Base-by-base conservation (phyloP, 2,797 vertebrate genomes). In the Catharus ustulatus region DNA sequence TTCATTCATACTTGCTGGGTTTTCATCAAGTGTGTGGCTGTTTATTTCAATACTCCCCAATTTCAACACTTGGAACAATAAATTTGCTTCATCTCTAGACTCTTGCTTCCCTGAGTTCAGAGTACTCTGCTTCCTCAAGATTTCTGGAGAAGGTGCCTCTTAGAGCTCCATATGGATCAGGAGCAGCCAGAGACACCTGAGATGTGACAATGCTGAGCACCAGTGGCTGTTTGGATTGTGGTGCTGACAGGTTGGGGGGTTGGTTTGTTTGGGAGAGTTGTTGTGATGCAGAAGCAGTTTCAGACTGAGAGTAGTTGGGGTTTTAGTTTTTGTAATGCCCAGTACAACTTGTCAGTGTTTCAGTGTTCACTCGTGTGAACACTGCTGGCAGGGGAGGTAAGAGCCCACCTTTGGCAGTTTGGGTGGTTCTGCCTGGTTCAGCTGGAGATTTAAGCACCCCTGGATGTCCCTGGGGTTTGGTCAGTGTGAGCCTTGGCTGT, bases 31-130 rank as follows among this genome's bases (percentile, higher is more conserved):
- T 84, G 89, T 86, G 94, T 93, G 84, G 55, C 90, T 96, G 42
- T 82, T 96, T 69, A 34, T 92, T 95, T 76, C 90, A 94, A 71
- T 89, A 27, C 55, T 94, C 83, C 95, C 69, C 66, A 20, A 68
- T 89, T 96, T 94, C 84, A 93, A 76, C 86, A 91, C 63, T 89
- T 86, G 83, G 87, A 97, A 96, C 79, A 97, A 96, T 97, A 97
- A 98, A 97, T 90, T 86, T 79, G 77, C 89, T 96, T 97, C 85
- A 77, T 96, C 77, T 96, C 81, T 72, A 67, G 57, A 52, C 38
- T 78, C 13, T 27, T 72, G 52, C 74, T 90, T 87, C 71, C 52
- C 38, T 64, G 67, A 42, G 48, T 87, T 81, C 34, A 26, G 57
- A 92, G 22, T 78, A 4, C 26, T 87, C 89, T 62, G 30, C 29